Percentiles rank a stretch among this genome's conserved stretches.
Conservation (phyloP, 1,140 invertebrate genomes). For the Adoxophyes honmai region DNA sequence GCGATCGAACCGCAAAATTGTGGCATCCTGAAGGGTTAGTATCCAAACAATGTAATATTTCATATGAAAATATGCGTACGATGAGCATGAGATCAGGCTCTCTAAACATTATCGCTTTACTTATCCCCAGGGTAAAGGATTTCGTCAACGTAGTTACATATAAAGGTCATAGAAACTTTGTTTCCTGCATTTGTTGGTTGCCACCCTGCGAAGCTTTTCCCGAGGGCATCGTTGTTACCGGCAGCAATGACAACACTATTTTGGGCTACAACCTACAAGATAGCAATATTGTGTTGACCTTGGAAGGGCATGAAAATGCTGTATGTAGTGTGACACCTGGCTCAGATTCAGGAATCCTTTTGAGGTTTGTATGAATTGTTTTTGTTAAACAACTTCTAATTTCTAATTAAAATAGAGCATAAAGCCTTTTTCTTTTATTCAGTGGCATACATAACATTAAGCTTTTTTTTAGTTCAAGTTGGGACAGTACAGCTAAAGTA, state of each 20-base stretch:
- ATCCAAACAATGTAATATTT: constrained; percentile 11
- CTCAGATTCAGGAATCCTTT: constrained; percentile 62
- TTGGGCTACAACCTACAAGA: constrained; percentile 83
- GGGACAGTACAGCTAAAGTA: constrained; percentile 91
- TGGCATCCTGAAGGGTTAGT: constrained; percentile 89
- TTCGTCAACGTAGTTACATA: constrained; percentile 82
- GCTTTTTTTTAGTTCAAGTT: constrained; percentile 86
- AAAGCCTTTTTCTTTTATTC: no score
- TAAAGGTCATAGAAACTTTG: constrained; percentile 91
- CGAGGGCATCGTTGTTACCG: constrained; percentile 90
- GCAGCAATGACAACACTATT: constrained; percentile 92
- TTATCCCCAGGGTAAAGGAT: constrained; percentile 76
- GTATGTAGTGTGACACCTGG: constrained; percentile 75
- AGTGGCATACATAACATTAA: no score
- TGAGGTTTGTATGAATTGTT: constrained; percentile 55
- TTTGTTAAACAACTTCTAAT: neutral
- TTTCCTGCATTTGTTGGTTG: constrained; percentile 87
- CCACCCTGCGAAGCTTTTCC: constrained; percentile 83
- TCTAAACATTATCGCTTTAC: constrained; percentile 28
- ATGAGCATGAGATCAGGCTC: neutral
- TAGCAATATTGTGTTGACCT: constrained; percentile 79
- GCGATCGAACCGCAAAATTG: constrained; percentile 90
- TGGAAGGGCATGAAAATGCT: constrained; percentile 89
- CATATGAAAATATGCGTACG: no score
- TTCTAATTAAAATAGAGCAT: no score